Evolutionary conservation across 2,113 vertebrate genomes (phyloP).

Genomic region (Arothron firmamentum): DNA sequence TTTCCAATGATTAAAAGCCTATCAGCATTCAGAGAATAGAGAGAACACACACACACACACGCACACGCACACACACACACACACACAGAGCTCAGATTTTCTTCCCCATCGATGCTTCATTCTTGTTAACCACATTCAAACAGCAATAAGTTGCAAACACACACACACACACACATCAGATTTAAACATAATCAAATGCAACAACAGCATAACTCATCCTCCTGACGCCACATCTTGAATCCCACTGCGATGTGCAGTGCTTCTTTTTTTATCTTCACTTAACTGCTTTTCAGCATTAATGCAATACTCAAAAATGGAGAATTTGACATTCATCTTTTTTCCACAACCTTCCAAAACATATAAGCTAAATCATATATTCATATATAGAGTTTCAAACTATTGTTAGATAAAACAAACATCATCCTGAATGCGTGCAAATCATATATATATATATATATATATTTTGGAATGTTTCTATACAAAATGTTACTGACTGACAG

Average conservation of each 20-base stretch:
- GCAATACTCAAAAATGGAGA: slow-evolving; percentile 3
- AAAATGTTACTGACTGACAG: neutral
- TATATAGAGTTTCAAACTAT: slow-evolving; percentile 21
- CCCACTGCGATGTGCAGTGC: neutral
- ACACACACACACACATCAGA: slow-evolving; percentile 3
- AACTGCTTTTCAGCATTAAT: slow-evolving; percentile 1
- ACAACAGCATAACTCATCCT: slow-evolving; percentile 8
- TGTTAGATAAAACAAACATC: slow-evolving; percentile 25
- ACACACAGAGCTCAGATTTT: neutral
- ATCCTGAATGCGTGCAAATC: slow-evolving; percentile 54
- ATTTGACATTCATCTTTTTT: neutral
- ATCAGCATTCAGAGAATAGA: slow-evolving; percentile 48
- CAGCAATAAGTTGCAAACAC: slow-evolving; percentile 27
- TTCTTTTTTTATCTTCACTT: neutral
- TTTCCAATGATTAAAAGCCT: slow-evolving; percentile 41
- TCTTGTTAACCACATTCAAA: slow-evolving; percentile 45
- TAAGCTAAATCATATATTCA: slow-evolving; percentile 13
- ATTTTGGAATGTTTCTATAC: slow-evolving; percentile 8
- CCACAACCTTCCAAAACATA: slow-evolving; percentile 9
- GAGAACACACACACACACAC: slow-evolving; percentile 35
- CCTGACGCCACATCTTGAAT: neutral
- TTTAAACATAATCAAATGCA: slow-evolving; percentile 8
- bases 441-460: neutral
- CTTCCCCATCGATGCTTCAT: slow-evolving; percentile 21
- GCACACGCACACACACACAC: slow-evolving; percentile 22